Evolutionary conservation across 2,797 vertebrate species (phyloP).

Genomic region (Clarias laeviceps): DNA sequence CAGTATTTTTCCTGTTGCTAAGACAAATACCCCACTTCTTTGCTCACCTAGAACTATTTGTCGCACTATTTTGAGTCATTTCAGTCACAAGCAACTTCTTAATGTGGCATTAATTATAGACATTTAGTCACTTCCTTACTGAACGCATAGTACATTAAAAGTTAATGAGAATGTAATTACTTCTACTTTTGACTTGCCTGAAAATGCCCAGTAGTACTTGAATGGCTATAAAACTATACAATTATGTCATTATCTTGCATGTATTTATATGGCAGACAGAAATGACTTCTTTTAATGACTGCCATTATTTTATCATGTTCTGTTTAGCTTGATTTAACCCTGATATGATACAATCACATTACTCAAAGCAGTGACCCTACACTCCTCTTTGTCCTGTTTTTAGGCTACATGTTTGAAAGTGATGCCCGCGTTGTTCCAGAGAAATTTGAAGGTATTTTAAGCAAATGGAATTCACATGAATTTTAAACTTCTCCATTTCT

Average conservation of each 20-base stretch:
- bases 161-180: constrained; percentile 35
- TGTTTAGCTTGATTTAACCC: constrained; percentile 10
- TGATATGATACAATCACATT: constrained; percentile 7
- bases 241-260: constrained; percentile 26
- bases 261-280: constrained; percentile 33
- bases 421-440: constrained; percentile 95
- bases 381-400: constrained; percentile 48
- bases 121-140: constrained; percentile 39
- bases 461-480: background rate
- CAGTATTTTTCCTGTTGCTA: constrained; percentile 63
- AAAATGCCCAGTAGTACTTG: background rate
- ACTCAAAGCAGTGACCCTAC: constrained; percentile 41
- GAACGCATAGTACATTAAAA: constrained; percentile 25
- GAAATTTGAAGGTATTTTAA: constrained; percentile 89
- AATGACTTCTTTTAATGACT: constrained; percentile 33
- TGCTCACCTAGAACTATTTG: constrained; percentile 59
- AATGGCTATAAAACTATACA: constrained; percentile 25
- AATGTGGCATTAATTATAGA: constrained; percentile 55
- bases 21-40: constrained; percentile 67
- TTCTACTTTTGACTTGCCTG: constrained; percentile 19
- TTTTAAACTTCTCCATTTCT: constrained; percentile 33
- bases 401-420: constrained; percentile 91
- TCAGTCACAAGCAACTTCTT: constrained; percentile 42
- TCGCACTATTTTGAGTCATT: constrained; percentile 61
- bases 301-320: constrained; percentile 31